Evolutionary conservation across 2,888 invertebrate species (phyloP).

Genomic region (Danaus chrysippus): DNA sequence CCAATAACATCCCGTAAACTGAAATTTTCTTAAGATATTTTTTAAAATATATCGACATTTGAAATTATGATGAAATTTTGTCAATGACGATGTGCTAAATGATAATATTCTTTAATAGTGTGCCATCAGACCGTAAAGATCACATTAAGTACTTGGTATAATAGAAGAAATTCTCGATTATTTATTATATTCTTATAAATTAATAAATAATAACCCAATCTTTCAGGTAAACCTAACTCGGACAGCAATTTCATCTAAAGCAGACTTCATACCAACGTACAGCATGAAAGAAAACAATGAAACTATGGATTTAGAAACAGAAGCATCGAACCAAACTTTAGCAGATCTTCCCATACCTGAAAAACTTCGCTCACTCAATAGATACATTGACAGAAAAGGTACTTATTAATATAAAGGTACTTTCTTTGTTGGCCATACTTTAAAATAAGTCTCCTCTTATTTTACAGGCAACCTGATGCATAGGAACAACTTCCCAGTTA

Average conservation of each 20-base stretch:
- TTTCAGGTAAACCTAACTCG: slow-evolving; percentile 49
- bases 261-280: background rate
- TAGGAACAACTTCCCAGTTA: slow-evolving; percentile 57
- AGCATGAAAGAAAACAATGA: slow-evolving; percentile 34
- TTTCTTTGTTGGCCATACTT: background rate
- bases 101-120: too few species aligned
- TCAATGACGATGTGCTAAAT: too few species aligned
- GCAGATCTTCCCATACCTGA: slow-evolving; percentile 67
- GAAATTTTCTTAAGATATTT: too few species aligned
- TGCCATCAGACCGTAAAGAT: too few species aligned
- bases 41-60: too few species aligned
- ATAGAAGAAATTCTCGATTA: background rate
- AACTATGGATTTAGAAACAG: slow-evolving; percentile 53
- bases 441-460: too few species aligned
- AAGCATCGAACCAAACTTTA: slow-evolving; percentile 62
- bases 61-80: too few species aligned
- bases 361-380: slow-evolving; percentile 61
- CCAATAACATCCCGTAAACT: too few species aligned
- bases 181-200: background rate
- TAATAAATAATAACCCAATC: background rate
- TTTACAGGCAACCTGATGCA: slow-evolving; percentile 56
- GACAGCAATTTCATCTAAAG: slow-evolving; percentile 31
- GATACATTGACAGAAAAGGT: slow-evolving; percentile 72
- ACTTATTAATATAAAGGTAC: slow-evolving; percentile 16
- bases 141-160: too few species aligned